These are phyloP conservation scores for Jordanella pulchra DNA, from an alignment of 2,797 vertebrate species.

Conservation along the genomic window DNA sequence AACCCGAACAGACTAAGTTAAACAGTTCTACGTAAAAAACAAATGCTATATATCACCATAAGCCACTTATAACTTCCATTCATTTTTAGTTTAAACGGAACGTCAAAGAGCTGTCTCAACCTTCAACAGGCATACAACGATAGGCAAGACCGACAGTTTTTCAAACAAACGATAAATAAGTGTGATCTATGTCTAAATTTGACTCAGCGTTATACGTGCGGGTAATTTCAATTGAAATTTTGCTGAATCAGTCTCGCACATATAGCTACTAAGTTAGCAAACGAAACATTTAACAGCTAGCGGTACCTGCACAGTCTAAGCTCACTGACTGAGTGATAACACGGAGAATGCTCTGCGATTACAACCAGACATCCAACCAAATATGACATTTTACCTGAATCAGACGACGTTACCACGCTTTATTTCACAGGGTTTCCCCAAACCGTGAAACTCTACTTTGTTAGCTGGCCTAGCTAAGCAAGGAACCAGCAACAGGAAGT, in stretches of 20 bases:
- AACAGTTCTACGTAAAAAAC: accelerated
- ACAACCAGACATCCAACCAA: neutral
- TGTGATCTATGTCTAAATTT: neutral
- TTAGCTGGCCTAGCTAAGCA: conserved; percentile 53
- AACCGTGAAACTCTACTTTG: conserved; percentile 56
- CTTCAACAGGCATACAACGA: neutral
- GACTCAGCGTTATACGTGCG: too few relatives aligned
- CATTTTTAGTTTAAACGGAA: conserved; percentile 10
- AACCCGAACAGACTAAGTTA: neutral
- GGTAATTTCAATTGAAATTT: neutral
- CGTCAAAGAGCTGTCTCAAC: neutral
- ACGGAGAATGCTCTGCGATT: neutral
- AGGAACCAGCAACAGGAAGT: conserved; percentile 76
- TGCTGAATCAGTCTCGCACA: conserved; percentile 1
- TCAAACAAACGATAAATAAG: too few relatives aligned
- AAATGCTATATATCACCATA: accelerated
- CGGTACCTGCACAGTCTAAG: conserved; percentile 38
- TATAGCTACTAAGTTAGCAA: conserved; percentile 41
- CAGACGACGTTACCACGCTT: conserved; percentile 68
- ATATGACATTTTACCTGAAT: conserved; percentile 63
- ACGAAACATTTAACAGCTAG: conserved; percentile 42
- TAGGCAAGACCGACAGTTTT: neutral
- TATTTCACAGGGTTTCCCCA: conserved; percentile 56
- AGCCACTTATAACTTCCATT: conserved; percentile 8
- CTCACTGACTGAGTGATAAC: conserved; percentile 12